Evolutionary conservation across 2,113 vertebrate genomes (phyloP).

Genomic region (Morone chrysops): DNA sequence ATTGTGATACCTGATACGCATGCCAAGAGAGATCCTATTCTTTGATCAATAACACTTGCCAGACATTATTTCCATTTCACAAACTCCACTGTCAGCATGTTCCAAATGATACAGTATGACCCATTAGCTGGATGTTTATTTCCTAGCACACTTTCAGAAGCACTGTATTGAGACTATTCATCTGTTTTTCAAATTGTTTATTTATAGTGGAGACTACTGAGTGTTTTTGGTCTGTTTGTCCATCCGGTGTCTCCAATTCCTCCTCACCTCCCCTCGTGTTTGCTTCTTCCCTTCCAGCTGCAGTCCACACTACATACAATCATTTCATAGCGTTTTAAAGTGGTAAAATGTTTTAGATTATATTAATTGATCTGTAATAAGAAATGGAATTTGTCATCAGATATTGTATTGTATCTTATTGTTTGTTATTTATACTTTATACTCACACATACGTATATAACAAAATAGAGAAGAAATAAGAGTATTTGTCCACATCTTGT

Average conservation of each 20-base stretch:
- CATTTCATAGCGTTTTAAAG: background rate
- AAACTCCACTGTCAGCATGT: background rate
- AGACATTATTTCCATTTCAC: background rate
- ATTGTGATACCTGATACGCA: background rate
- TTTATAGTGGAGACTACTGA: constrained; percentile 9
- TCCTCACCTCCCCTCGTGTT: constrained; percentile 19
- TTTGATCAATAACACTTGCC: background rate
- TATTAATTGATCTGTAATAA: background rate
- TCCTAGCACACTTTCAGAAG: background rate
- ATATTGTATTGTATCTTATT: background rate
- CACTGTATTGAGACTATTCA: background rate
- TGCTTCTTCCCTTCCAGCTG: constrained; percentile 31
- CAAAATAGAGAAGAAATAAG: background rate
- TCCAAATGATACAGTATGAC: too few species aligned
- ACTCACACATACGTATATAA: too few species aligned
- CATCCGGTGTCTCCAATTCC: constrained; percentile 40
- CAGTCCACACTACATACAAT: constrained; percentile 1
- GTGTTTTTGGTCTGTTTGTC: constrained; percentile 35
- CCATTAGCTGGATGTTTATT: background rate
- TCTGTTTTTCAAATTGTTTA: constrained; percentile 22
- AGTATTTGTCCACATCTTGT: background rate
- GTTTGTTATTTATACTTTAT: background rate
- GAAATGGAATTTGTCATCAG: background rate
- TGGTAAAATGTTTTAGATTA: background rate
- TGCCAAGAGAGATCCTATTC: background rate